Percentiles rank a stretch among this genome's conserved stretches.
Conservation (phyloP, 2,113 vertebrate species). For the Pampusana beccarii region DNA sequence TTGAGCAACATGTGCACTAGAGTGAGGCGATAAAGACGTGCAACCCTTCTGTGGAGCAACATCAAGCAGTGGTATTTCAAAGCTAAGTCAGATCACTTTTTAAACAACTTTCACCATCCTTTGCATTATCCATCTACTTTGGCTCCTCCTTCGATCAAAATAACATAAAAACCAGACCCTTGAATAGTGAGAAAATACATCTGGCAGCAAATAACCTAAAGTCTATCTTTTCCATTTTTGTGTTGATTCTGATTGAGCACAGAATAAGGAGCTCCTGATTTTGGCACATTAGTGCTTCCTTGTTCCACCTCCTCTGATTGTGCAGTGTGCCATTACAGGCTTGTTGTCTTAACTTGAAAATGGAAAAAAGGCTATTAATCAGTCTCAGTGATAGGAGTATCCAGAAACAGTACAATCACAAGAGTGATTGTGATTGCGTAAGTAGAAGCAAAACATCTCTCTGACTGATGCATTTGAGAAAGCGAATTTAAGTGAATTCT, state of each 20-base stretch:
- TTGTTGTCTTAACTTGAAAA: neutral
- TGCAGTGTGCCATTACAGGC: neutral
- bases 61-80: neutral
- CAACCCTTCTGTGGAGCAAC: neutral
- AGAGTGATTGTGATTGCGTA: neutral
- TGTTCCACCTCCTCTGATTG: neutral
- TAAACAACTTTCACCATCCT: neutral
- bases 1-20: neutral
- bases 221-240: neutral
- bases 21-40: neutral
- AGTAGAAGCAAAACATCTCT: neutral
- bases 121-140: neutral
- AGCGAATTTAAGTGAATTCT: neutral
- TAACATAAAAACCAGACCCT: neutral
- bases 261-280: neutral
- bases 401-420: neutral
- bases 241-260: neutral
- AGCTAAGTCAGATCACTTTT: neutral
- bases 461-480: neutral
- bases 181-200: neutral
- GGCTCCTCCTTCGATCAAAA: neutral
- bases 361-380: neutral
- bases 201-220: neutral
- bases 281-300: neutral
- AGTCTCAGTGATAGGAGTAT: neutral